Conservation (phyloP, 2,113 vertebrate species). For the Dicaeum eximium region DNA sequence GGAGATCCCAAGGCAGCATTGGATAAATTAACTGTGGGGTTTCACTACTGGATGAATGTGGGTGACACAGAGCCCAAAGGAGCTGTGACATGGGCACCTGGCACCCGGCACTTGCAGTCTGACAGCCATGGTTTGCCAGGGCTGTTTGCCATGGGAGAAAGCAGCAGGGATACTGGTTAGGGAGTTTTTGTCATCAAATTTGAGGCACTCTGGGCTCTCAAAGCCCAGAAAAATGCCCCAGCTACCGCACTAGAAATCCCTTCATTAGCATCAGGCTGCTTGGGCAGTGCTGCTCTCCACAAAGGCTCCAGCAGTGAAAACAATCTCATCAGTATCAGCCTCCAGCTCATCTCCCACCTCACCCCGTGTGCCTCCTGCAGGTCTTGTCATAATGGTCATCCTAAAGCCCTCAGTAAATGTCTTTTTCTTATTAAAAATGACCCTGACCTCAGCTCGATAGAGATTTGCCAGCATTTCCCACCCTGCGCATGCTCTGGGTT, state of each 20-base stretch:
- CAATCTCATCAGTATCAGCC: background rate
- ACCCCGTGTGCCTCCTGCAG: rapidly evolving
- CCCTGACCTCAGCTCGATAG: background rate
- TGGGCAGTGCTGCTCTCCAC: background rate
- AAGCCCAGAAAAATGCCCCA: background rate
- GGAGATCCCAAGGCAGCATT: background rate
- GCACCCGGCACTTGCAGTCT: rapidly evolving
- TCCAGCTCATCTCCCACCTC: background rate
- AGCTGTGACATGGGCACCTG: background rate
- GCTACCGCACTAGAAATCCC: background rate
- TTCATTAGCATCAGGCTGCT: background rate
- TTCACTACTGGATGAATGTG: background rate
- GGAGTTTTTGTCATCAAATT: background rate
- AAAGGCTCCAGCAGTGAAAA: background rate
- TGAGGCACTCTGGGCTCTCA: background rate
- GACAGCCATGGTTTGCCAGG: background rate
- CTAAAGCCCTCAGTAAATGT: background rate
- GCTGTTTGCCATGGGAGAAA: background rate
- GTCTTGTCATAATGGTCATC: background rate
- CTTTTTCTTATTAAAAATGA: background rate
- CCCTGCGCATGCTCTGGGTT: rapidly evolving
- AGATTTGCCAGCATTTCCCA: background rate
- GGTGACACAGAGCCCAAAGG: background rate
- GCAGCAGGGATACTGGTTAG: background rate
- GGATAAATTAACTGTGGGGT: background rate